Conservation (phyloP, 2,113 vertebrate genomes). For the Dinomys branickii region DNA sequence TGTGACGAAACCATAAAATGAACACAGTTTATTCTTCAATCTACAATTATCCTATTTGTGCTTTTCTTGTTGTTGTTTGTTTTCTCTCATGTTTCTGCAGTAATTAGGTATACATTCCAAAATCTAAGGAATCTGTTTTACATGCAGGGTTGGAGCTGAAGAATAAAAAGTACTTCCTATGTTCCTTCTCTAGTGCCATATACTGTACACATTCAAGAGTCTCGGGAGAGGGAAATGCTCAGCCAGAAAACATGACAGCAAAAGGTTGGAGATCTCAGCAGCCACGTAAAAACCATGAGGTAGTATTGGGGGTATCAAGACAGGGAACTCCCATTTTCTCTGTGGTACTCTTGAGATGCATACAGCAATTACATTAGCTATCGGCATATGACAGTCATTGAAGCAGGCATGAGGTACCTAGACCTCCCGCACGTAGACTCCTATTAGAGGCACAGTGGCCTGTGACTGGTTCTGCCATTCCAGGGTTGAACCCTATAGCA, state of each 20-base stretch:
- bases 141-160: not conserved
- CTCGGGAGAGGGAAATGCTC: not conserved
- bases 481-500: not conserved
- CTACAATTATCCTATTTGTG: not conserved
- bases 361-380: accelerated
- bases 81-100: not conserved
- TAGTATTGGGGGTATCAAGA: too few species aligned
- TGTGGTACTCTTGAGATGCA: not conserved
- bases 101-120: not conserved
- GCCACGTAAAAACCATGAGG: not conserved
- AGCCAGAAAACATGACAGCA: not conserved
- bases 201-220: not conserved
- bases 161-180: not conserved
- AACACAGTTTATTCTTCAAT: not conserved
- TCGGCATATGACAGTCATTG: accelerated
- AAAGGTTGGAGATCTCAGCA: not conserved
- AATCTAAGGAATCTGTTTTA: not conserved
- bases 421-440: not conserved
- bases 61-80: not conserved
- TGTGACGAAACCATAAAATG: not conserved
- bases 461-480: not conserved
- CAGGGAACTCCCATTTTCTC: not conserved
- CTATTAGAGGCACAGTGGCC: accelerated
- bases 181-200: not conserved
- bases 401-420: not conserved